These are phyloP conservation scores for Aegotheles bennettii DNA, from an alignment of 2,113 vertebrate species.

Conservation along the genomic window DNA sequence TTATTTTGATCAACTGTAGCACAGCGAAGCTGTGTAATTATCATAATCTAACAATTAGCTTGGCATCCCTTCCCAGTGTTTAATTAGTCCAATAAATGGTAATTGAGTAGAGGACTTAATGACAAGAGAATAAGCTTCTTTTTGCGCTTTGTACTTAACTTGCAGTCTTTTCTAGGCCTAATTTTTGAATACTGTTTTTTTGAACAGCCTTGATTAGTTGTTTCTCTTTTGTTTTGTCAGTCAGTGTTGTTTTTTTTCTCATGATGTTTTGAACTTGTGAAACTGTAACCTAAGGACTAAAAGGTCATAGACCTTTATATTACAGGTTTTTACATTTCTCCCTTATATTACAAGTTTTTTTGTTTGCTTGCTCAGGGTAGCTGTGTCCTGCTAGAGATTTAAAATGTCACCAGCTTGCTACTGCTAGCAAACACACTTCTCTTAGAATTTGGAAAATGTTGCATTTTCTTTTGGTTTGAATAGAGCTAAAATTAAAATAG, in stretches of 20 bases:
- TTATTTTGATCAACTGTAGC: constrained; percentile 85
- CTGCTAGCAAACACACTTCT: constrained; percentile 1
- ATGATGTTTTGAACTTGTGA: neutral
- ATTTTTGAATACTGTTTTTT: constrained; percentile 39
- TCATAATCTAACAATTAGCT: constrained; percentile 95
- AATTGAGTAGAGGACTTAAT: constrained; percentile 79
- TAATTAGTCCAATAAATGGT: constrained; percentile 86
- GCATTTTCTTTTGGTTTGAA: constrained; percentile 39
- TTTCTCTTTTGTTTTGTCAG: constrained; percentile 17
- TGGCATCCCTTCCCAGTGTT: constrained; percentile 85
- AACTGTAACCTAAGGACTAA: neutral
- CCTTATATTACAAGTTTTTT: neutral
- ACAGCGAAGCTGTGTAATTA: constrained; percentile 89
- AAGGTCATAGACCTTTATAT: neutral
- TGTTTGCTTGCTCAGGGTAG: constrained; percentile 8
- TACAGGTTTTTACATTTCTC: neutral
- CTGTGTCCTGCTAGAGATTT: constrained; percentile 3
- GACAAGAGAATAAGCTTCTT: constrained; percentile 74
- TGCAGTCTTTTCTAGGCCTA: constrained; percentile 44
- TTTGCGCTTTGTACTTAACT: constrained; percentile 68
- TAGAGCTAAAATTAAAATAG: constrained; percentile 52
- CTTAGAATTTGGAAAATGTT: constrained; percentile 33
- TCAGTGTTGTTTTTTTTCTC: constrained; percentile 49
- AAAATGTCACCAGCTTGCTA: constrained; percentile 12
- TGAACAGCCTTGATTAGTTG: constrained; percentile 27